Evolutionary conservation across 2,113 vertebrate genomes (phyloP), one percentile per base, ranked within the genome.

Genomic region (Lampris megalopsis): DNA sequence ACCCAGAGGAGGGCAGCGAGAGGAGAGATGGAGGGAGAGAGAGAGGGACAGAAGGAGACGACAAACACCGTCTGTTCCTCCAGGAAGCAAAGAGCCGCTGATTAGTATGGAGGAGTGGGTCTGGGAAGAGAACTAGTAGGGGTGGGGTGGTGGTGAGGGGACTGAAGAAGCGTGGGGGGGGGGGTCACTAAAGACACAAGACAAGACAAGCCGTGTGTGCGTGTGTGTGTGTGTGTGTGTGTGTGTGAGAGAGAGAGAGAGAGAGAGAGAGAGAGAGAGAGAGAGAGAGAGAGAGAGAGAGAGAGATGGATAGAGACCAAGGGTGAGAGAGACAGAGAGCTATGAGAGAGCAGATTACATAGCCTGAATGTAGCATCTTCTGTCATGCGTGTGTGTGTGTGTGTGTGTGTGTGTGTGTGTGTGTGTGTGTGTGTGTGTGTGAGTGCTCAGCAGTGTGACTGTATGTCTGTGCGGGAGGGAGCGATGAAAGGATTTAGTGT

Each of bases 51-150:
- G 59, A 68, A 49, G 60, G 75, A 71, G 74, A 71, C 75, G 64
- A 70, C 56, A 82, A 90, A 76, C 79, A 73, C 74, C 2, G 63
- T 81, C 79, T 78, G 79, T 69, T 79, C 79, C 79, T 71, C 52
- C 81, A 85, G 89, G 92, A 91, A 94, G 93, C 89, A 94, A 49
- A 93, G 94, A 94, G 92, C 49, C 88, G 89, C 89, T 95, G 90
- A 95, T 95, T 93, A 94, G 94, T 92, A 94, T 94, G 94, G 92
- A 91, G 93, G 93, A 94, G 86, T 67, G 85, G 82, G 91, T 89
- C 86, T 0, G 62, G 36, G 10, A 6, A 1, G 13, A 50, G 49
- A 35, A 48, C 8, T 6, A 69, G 91, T 94, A 94, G 94, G 91
- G 77, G 68, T 83, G 85, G 92, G 91, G 85, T 87, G 86, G 88